Evolutionary conservation across 2,888 invertebrate genomes (phyloP), one percentile per base, ranked within the genome.

Genomic region (Rhynchonema sp.): DNA sequence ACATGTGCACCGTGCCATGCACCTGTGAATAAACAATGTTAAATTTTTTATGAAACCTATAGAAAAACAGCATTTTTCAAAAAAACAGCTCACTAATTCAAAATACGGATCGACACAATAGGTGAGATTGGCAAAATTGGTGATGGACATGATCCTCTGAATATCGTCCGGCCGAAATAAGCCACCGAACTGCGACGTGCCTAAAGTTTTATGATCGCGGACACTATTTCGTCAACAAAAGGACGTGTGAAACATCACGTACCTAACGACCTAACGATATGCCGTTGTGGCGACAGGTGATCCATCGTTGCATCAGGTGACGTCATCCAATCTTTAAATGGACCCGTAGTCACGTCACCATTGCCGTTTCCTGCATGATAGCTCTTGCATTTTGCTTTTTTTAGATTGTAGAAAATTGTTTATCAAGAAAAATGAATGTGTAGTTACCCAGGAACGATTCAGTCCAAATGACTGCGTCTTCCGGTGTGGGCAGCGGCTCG

Each of bases 341-440:
- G 70, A 1, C 74, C 74, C 28, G 64, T 65, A 2, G 56, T 63
- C 3, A 74, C 71, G 9, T 65, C 64, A 1, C 74, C 74, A 25
- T 63, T 63, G 2, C 64, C 65, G n/a, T 26, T n/a, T n/a, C n/a
- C n/a, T n/a, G n/a, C n/a, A 9, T 53, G 13, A 46, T 46, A 46
- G 13, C n/a, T n/a, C n/a, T n/a, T n/a, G n/a, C n/a, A n/a, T n/a
- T n/a, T n/a, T n/a, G n/a, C n/a, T n/a, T n/a, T n/a, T n/a, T n/a
- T n/a, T n/a, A n/a, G n/a, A n/a, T n/a, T n/a, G n/a, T n/a, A n/a
- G n/a, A n/a, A n/a, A n/a, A n/a, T n/a, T n/a, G n/a, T n/a, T n/a
- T n/a, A n/a, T n/a, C n/a, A n/a, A n/a, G n/a, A n/a, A n/a, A n/a
- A n/a, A n/a, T n/a, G n/a, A 65, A 62, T 17, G 65, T n/a, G n/a